Conservation (phyloP, 2,888 invertebrate species). For the Sericinus montela region DNA sequence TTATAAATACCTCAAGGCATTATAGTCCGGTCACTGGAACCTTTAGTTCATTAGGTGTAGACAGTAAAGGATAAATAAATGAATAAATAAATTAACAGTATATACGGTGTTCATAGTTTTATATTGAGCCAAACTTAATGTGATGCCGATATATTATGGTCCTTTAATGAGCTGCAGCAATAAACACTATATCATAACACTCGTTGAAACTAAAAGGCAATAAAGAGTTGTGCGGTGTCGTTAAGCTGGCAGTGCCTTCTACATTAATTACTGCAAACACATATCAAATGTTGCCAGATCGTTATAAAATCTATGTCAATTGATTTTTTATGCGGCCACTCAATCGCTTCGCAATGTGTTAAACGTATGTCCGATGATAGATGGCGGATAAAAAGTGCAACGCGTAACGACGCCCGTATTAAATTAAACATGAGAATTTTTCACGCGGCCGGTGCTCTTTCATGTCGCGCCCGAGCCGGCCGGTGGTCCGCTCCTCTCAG, state of each 20-base stretch:
- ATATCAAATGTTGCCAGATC: background rate
- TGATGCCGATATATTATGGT: too few relatives aligned
- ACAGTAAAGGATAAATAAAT: too few relatives aligned
- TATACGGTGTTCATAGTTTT: too few relatives aligned
- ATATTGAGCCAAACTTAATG: too few relatives aligned
- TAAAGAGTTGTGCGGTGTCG: too few relatives aligned
- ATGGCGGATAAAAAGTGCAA: constrained; percentile 4
- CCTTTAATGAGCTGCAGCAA: too few relatives aligned
- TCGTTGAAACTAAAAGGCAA: too few relatives aligned
- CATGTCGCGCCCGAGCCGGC: background rate
- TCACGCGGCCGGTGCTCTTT: background rate
- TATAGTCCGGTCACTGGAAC: too few relatives aligned
- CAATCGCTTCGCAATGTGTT: background rate
- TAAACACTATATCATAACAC: too few relatives aligned
- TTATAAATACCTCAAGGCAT: too few relatives aligned
- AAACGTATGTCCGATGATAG: background rate
- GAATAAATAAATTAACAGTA: too few relatives aligned
- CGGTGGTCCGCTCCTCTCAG: background rate
- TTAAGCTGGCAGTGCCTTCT: background rate
- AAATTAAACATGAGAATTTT: constrained; percentile 5
- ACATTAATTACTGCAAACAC: background rate
- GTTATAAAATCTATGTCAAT: constrained; percentile 1
- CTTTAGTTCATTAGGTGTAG: too few relatives aligned
- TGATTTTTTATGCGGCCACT: background rate
- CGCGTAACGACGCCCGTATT: background rate